Evolutionary conservation across 2,888 invertebrate genomes (phyloP), one percentile per base, ranked within the genome.

Genomic region (Aelia acuminata): DNA sequence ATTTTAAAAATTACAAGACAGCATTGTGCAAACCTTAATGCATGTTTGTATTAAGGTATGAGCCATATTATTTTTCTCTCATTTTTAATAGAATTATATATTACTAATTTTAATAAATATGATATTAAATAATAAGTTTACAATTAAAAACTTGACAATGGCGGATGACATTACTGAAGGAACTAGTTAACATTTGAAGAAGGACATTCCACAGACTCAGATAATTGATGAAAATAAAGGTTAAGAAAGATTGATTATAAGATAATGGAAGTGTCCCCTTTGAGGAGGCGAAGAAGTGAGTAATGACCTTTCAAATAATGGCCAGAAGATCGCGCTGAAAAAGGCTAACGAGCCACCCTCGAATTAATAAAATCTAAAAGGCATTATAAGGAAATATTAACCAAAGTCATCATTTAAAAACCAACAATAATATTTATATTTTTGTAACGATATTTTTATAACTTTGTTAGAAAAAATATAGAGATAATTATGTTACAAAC

Each of bases 281-380:
- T 80, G 4, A 80, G 43, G 39, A 39, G 75, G 39, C 39, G 75
- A 75, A 75, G 43, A 80, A 80, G 80, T 80, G 80, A 80, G 53
- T 53, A 85, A 85, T 85, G 85, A 85, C 85, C 85, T 85, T 85
- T 85, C 39, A 39, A 85, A 53, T 49, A 85, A 39, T 50, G 85
- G 85, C 53, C 50, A 53, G 31, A n/a, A 39, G 26, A 39, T 80
- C 15, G 80, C n/a, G 18, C n/a, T 80, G 53, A 85, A 53, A 53
- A 85, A 85, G 85, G 85, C 50, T 85, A 85, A 50, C 35, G 85
- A 85, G 22, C 26, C 35, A 11, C 31, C 35, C 31, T 84, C 20
- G 63, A 70, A 70, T 70, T 70, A 57, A 57, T 57, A 70, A 35
- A 70, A 70, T 35, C 63, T 22, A 31, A 35, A n/a, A 31, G 63